phyloP scores from a whole-genome alignment of 2,113 vertebrate genomes.

The Amphiprion percula region DNA sequence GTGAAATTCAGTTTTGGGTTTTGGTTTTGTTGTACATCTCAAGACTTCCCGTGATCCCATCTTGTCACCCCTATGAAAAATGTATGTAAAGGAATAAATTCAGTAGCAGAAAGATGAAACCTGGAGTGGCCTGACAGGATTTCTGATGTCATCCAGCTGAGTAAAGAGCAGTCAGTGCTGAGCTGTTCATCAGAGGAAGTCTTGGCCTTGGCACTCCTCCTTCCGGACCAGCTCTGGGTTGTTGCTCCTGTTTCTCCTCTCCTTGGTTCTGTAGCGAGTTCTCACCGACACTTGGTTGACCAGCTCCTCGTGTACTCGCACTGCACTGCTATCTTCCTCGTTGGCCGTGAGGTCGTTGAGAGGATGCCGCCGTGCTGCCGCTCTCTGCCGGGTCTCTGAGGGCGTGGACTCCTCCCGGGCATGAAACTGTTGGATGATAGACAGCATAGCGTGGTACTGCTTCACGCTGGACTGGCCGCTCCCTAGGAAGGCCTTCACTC shows the following conservation, averaged over 20 bases:
- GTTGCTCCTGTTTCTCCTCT: conserved; percentile 19
- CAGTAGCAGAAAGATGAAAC: no score
- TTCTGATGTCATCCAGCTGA: no score
- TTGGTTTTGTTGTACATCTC: no score
- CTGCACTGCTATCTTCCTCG: not conserved
- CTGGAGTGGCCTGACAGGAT: no score
- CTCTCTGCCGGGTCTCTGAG: no score
- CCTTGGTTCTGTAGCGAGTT: conserved; percentile 40
- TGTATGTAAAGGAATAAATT: no score
- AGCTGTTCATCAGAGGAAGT: conserved; percentile 18
- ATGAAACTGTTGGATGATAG: conserved; percentile 39
- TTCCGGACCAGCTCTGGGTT: conserved; percentile 33
- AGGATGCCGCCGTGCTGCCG: not conserved
- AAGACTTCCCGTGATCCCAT: no score
- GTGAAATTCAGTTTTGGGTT: no score
- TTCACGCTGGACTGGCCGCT: conserved; percentile 53
- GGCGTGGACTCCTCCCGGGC: not conserved
- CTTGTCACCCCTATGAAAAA: no score
- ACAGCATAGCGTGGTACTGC: conserved; percentile 78
- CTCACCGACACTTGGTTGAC: not conserved
- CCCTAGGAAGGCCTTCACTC: conserved; percentile 74
- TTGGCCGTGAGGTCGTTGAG: not conserved
- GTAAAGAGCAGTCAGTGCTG: no score
- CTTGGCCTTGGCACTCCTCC: not conserved
- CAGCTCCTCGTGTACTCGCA: not conserved